Evolutionary conservation across 2,888 invertebrate genomes (phyloP).

Genomic region (Hydrotaea diabolus): DNA sequence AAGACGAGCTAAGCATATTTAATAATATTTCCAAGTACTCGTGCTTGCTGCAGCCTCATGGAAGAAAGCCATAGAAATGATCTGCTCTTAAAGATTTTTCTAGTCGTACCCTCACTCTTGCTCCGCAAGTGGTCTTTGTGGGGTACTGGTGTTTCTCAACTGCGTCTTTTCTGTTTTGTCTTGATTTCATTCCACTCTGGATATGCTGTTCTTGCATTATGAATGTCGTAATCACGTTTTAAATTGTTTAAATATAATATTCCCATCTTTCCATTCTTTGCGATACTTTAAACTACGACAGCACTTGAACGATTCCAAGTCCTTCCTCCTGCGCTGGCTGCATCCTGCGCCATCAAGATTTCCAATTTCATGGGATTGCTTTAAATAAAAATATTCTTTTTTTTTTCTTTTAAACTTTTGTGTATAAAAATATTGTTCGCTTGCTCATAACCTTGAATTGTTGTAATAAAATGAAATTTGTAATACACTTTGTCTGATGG

Average conservation of each 20-base stretch:
- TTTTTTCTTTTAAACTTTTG: neutral
- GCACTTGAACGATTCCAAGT: neutral
- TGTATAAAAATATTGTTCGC: neutral
- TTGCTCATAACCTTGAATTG: neutral
- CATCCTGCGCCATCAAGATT: neutral
- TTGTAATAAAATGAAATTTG: neutral
- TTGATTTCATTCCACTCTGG: neutral
- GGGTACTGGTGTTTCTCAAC: neutral
- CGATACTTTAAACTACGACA: neutral
- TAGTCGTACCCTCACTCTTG: neutral
- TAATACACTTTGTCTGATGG: too few relatives aligned
- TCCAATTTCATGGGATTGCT: neutral
- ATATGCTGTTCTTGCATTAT: neutral
- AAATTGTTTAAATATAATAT: neutral
- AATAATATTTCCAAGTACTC: slow-evolving; percentile 37
- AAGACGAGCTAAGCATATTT: slow-evolving; percentile 52
- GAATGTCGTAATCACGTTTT: slow-evolving; percentile 8
- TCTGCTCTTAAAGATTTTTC: neutral
- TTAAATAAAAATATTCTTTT: neutral
- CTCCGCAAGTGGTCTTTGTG: neutral
- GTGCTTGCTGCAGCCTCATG: neutral
- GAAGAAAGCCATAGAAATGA: neutral
- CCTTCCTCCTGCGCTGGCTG: neutral
- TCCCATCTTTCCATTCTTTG: neutral
- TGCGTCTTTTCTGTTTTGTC: neutral